A percentile compares a stretch with the other conserved stretches of the same genome.
Evolutionary conservation across 2,888 invertebrate genomes (phyloP).

Genomic region (Trilocha varians): DNA sequence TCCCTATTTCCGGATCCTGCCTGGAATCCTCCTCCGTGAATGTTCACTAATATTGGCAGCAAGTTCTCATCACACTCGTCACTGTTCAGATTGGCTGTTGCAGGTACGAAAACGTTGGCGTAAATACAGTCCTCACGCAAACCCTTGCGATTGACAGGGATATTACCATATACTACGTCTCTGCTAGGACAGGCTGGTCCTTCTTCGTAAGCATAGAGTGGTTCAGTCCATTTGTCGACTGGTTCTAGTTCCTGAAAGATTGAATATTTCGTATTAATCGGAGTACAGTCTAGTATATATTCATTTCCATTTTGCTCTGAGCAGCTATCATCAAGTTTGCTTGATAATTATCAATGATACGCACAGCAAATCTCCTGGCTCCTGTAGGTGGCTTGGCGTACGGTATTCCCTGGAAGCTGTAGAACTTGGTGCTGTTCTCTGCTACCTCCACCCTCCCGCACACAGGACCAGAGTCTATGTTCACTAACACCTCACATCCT

Average conservation of each 20-base stretch:
- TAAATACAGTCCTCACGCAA: neutral
- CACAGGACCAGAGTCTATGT: neutral
- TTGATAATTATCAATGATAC: no score
- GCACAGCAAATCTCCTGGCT: slow-evolving; percentile 3
- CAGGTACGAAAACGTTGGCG: neutral
- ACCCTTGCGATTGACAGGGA: neutral
- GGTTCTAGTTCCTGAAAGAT: neutral
- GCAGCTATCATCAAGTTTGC: no score
- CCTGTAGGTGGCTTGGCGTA: slow-evolving; percentile 5
- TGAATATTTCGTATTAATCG: neutral
- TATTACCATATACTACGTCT: neutral
- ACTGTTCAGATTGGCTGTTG: neutral
- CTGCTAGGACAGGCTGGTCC: slow-evolving; percentile 2
- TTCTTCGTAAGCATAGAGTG: neutral
- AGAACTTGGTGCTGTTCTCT: slow-evolving; percentile 2
- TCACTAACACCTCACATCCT: slow-evolving; percentile 1
- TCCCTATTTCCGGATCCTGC: slow-evolving; percentile 4
- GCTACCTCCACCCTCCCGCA: slow-evolving; percentile 1
- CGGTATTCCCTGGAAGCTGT: slow-evolving; percentile 5
- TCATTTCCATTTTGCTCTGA: no score
- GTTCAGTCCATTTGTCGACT: neutral
- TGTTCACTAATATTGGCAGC: slow-evolving; percentile 1
- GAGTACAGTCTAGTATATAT: no score
- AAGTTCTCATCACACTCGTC: neutral
- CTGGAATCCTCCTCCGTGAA: slow-evolving; percentile 5